phyloP scores from a whole-genome alignment of 2,113 vertebrate species.

The Eptesicus fuscus region DNA sequence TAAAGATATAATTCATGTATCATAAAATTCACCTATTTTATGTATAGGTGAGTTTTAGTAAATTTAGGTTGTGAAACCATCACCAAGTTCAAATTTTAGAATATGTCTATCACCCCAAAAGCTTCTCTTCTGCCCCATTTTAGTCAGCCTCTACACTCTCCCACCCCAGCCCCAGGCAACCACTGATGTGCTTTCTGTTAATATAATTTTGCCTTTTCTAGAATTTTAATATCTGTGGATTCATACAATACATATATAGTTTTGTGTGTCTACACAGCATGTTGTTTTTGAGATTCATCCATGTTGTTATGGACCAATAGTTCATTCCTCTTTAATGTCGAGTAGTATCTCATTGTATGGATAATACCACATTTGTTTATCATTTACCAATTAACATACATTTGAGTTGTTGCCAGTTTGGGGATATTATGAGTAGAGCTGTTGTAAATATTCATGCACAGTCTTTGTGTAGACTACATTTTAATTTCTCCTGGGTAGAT shows the following conservation, averaged over 20 bases:
- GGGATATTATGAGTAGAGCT: neutral
- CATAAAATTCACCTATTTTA: neutral
- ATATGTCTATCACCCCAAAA: neutral
- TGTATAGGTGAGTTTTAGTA: neutral
- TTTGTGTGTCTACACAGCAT: neutral
- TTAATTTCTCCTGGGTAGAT: neutral
- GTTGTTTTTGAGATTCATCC: neutral
- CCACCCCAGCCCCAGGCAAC: neutral
- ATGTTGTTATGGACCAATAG: neutral
- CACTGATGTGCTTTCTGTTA: neutral
- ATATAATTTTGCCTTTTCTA: conserved; percentile 2
- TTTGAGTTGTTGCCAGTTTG: neutral
- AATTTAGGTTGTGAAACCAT: neutral
- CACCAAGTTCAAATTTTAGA: neutral
- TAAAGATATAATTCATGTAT: neutral
- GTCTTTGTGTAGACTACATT: neutral
- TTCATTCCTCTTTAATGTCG: neutral
- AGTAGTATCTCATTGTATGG: neutral
- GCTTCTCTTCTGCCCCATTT: neutral
- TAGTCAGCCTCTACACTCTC: neutral
- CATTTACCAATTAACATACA: neutral
- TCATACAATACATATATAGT: neutral
- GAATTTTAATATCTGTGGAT: neutral
- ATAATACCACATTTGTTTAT: neutral
- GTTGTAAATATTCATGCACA: neutral